Evolutionary conservation across 2,797 vertebrate species (phyloP), one percentile per base, ranked within the genome.

Genomic region (Smutsia temminckii): DNA sequence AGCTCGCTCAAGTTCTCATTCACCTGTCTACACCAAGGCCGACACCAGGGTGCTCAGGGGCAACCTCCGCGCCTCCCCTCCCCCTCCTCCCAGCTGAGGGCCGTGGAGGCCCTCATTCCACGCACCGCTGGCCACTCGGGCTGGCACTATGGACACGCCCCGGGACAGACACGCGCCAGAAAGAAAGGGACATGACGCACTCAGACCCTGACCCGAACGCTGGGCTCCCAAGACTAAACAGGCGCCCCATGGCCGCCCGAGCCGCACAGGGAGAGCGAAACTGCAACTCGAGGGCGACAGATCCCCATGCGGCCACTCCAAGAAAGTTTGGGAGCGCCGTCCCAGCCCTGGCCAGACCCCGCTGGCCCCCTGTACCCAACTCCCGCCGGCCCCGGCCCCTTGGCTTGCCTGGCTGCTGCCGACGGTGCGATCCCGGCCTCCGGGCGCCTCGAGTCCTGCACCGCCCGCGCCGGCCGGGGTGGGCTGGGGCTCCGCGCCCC

Each of bases 241-340:
- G 85, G 93, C 64, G 40, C 68, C 72, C 46, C 49, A 14, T 12
- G 29, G 49, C 63, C 1, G 20, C 59, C 81, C 69, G 4, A 5
- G 75, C 61, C 16, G 49, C 95, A 10, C 23, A n/a, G 29, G 61
- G 57, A 94, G 57, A 78, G 61, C 25, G n/a, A 85, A 94, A 94
- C 42, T 46, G 61, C 55, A 4, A 8, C 9, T 34, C 4, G 32
- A 13, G 59, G 51, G 37, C 16, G 5, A 46, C 25, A 74, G 55
- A 25, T 14, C 81, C 75, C 63, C 40, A 6, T 8, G 20, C 37
- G 25, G 40, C 23, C 51, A 10, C 59, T 57, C 94, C 13, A 5
- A 71, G 21, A 89, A 97, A 97, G 94, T 96, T 92, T 63, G 57
- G 63, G 27, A 23, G 46, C 16, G 51, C 51, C 64, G 27, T 51